Conservation (phyloP, 2,797 vertebrate genomes). For the Hybognathus amarus region DNA sequence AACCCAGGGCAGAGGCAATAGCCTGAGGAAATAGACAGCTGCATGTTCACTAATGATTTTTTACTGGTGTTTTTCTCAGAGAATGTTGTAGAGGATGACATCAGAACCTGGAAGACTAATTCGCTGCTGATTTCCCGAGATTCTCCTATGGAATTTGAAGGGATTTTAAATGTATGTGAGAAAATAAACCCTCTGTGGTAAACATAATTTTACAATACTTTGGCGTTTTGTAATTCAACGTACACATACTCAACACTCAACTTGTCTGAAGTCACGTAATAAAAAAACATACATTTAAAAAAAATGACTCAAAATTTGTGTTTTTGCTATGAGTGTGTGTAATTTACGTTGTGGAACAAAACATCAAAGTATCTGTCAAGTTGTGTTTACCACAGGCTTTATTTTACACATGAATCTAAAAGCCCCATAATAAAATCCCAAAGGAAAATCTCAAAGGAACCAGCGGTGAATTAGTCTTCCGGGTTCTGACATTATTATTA, state of each 20-base stretch:
- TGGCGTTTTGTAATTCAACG: too few relatives aligned
- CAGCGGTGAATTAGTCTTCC: neutral
- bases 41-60: neutral
- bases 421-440: neutral
- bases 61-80: neutral
- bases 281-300: neutral
- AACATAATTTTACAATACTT: neutral
- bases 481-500: neutral
- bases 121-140: neutral
- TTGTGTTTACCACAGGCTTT: neutral
- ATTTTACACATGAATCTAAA: neutral
- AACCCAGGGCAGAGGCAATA: slow-evolving; percentile 83
- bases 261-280: neutral
- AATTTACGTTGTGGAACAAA: neutral
- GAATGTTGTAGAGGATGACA: neutral
- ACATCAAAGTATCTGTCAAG: neutral
- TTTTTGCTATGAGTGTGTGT: neutral
- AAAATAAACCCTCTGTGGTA: neutral
- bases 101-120: neutral
- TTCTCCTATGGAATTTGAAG: neutral
- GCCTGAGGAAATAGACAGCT: slow-evolving; percentile 69
- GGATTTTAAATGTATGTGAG: neutral
- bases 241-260: neutral
- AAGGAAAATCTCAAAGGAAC: too few relatives aligned
- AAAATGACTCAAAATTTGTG: neutral